Evolutionary conservation across 2,113 vertebrate species (phyloP), one percentile per base, ranked within the genome.

Genomic region (Antechinus flavipes): DNA sequence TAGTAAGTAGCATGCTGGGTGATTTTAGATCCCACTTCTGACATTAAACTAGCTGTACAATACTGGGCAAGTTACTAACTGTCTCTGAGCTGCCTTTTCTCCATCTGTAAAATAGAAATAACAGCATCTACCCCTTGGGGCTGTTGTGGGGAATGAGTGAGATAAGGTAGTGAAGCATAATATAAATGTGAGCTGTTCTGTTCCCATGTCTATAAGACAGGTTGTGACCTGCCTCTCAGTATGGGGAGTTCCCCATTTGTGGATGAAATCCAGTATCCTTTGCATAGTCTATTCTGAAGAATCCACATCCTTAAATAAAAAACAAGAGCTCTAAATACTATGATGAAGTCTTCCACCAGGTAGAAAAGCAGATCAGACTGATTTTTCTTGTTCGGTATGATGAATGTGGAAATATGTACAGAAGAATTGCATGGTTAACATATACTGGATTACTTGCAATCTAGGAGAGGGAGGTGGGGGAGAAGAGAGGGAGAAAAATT

Each of bases 71-170:
- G 47, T 56, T 25, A 93, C 30, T 92, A 50, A 93, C 91, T 10
- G 35, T 61, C 30, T 7, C 0, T 89, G 10, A 26, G 89, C 54
- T 30, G 91, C 90, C 96, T 90, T 30, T 92, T 97, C 92, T 19
- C 97, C 96, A 91, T 8, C 96, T 22, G 9, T 92, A 96, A 94
- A 97, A 96, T 25, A 8, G 54, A 91, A 94, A 76, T 76, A n/a
- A 76, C 61, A n/a, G 61, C 35, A 76, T 25, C 53, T 94, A 93
- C 55, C 30, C 56, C 93, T 35, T 30, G 14, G 30, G 61, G 35
- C 30, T 68, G 30, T 68, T 30, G 12, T 68, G 30, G 30, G 58
- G 58, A 68, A 14, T n/a, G 35, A 76, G 9, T 76, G 35, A n/a
- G 61, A 76, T n/a, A n/a, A n/a, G 0, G 1, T 7, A 22, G 35